These are phyloP conservation scores for Lithobates sylvaticus DNA, from an alignment of 2,797 vertebrate genomes.

Conservation along the genomic window DNA sequence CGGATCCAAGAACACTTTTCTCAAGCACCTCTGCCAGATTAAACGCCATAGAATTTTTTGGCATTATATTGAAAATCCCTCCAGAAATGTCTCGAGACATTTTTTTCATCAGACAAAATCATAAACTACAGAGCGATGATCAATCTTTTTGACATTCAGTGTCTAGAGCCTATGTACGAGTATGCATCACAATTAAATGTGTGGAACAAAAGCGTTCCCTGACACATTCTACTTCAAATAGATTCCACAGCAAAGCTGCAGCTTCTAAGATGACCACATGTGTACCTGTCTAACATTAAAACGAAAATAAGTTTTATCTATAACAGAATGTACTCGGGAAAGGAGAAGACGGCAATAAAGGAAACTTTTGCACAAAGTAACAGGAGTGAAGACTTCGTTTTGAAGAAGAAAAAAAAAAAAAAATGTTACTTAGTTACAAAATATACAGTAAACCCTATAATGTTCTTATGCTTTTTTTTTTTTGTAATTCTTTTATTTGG, in stretches of 20 bases:
- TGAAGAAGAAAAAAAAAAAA: too few relatives aligned
- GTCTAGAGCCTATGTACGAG: conserved; percentile 36
- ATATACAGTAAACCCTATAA: too few relatives aligned
- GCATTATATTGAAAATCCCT: conserved; percentile 44
- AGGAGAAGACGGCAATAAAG: conserved; percentile 2
- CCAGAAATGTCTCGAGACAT: conserved; percentile 45
- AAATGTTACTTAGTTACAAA: too few relatives aligned
- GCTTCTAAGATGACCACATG: conserved; percentile 24
- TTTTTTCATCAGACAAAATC: conserved; percentile 57
- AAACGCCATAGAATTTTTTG: conserved; percentile 37
- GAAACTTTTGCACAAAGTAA: conserved; percentile 8
- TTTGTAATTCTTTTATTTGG: too few relatives aligned
- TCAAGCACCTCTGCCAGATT: conserved; percentile 12
- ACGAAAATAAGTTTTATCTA: conserved; percentile 26
- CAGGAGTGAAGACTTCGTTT: too few relatives aligned
- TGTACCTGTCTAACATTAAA: conserved; percentile 23
- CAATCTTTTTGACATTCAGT: conserved; percentile 58
- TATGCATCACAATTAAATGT: conserved; percentile 56
- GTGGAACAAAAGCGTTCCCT: conserved; percentile 33
- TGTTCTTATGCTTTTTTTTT: too few relatives aligned
- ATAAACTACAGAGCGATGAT: conserved; percentile 47
- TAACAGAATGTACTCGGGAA: neutral
- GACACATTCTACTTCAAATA: conserved; percentile 38
- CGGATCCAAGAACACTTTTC: neutral
- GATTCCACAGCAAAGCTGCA: conserved; percentile 39